Conservation (phyloP, 2,113 vertebrate species). For the Zosterops japonicus region DNA sequence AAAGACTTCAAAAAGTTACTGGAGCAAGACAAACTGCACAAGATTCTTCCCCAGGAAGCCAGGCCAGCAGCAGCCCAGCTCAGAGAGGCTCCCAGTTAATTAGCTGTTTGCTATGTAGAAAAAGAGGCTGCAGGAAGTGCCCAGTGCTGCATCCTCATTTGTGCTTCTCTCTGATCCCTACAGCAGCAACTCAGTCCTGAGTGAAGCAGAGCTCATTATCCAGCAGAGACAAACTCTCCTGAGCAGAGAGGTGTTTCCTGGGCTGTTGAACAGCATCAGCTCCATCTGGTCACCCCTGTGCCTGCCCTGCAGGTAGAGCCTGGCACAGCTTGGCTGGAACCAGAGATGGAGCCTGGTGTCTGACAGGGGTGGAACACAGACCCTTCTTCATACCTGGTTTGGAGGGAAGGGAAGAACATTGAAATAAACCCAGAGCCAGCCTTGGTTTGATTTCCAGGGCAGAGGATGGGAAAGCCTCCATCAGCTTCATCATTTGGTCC, state of each 20-base stretch:
- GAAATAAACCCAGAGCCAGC: not conserved
- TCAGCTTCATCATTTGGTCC: rapidly evolving
- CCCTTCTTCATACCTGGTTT: not conserved
- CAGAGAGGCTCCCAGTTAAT: constrained; percentile 23
- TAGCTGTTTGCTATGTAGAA: not conserved
- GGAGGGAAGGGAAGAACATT: not conserved
- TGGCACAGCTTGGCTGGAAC: not conserved
- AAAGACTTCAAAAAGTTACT: constrained; percentile 52
- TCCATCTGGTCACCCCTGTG: not conserved
- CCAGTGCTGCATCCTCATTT: constrained; percentile 28
- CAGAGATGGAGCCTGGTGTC: not conserved
- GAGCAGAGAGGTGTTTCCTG: not conserved
- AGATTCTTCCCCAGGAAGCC: not conserved
- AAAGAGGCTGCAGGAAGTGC: not conserved
- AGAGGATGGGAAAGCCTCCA: not conserved
- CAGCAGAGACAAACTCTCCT: constrained; percentile 25
- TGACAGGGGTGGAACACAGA: not conserved
- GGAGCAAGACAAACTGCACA: constrained; percentile 11
- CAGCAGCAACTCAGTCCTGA: not conserved
- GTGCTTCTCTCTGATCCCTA: constrained; percentile 3
- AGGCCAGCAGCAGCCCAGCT: constrained; percentile 16
- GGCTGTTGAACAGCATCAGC: not conserved
- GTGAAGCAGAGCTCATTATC: constrained; percentile 39
- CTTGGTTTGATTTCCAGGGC: not conserved
- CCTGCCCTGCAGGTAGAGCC: not conserved